A percentile compares a stretch with the other conserved stretches of the same genome.
These are phyloP conservation scores for Lacerta viridis DNA, from an alignment of 2,797 vertebrate species.

Conservation along the genomic window DNA sequence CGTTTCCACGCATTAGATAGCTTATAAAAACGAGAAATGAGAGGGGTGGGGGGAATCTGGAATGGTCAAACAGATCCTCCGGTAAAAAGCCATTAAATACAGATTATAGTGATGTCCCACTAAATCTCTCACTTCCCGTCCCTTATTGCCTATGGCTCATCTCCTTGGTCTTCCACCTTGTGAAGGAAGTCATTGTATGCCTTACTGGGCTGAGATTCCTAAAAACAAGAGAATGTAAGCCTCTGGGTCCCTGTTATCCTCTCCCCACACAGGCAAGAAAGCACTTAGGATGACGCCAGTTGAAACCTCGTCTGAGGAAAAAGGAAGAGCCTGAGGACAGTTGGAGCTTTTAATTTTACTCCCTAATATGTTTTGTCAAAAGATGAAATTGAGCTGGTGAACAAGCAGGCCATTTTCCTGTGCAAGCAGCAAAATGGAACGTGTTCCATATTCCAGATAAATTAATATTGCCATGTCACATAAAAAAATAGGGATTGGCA, in stretches of 20 bases:
- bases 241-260: conserved; percentile 55
- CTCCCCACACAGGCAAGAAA: conserved; percentile 43
- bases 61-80: conserved; percentile 66
- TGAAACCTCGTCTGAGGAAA: conserved; percentile 65
- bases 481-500: conserved; percentile 64
- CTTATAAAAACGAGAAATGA: conserved; percentile 76
- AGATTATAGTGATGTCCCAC: conserved; percentile 64
- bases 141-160: conserved; percentile 56
- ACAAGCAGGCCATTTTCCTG: conserved; percentile 73
- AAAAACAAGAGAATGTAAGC: not conserved
- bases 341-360: conserved; percentile 55
- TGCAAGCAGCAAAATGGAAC: conserved; percentile 67
- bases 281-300: conserved; percentile 25
- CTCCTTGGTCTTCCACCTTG: conserved; percentile 50
- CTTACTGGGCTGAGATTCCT: conserved; percentile 33
- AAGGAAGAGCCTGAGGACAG: conserved; percentile 48
- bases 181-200: conserved; percentile 55
- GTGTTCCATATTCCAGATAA: conserved; percentile 67
- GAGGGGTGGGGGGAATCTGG: conserved; percentile 57
- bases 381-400: conserved; percentile 74
- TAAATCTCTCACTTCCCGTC: conserved; percentile 44
- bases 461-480: conserved; percentile 63
- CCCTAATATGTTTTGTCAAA: conserved; percentile 73
- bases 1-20: conserved; percentile 66
- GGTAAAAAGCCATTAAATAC: conserved; percentile 70